Percentiles rank a stretch among this genome's conserved stretches.
Evolutionary conservation across 1,140 invertebrate genomes (phyloP).

Genomic region (Bradysia coprophila): DNA sequence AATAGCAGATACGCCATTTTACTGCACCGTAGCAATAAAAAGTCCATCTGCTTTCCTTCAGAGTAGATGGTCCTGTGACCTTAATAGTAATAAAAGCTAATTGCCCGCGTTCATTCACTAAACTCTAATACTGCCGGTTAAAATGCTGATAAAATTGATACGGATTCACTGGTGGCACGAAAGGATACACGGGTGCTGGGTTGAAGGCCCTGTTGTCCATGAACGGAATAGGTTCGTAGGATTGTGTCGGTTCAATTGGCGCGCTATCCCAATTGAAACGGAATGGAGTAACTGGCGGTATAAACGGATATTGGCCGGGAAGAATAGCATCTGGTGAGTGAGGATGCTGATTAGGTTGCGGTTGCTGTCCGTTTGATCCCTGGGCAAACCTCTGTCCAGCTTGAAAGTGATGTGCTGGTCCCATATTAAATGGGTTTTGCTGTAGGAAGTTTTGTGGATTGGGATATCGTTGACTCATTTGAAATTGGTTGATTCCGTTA

Average conservation of each 20-base stretch:
- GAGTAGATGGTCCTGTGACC: too few relatives aligned
- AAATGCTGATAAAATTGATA: neutral
- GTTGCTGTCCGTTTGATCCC: too few relatives aligned
- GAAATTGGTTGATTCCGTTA: neutral
- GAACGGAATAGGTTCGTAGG: neutral
- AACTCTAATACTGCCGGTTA: too few relatives aligned
- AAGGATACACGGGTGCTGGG: neutral
- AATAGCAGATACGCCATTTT: too few relatives aligned
- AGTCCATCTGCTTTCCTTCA: too few relatives aligned
- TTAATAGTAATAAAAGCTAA: too few relatives aligned
- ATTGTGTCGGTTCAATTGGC: neutral
- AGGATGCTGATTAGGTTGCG: neutral
- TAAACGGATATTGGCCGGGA: neutral
- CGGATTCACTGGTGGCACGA: neutral
- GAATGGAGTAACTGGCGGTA: neutral
- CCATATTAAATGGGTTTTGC: neutral
- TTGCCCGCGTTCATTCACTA: too few relatives aligned
- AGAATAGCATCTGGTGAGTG: neutral
- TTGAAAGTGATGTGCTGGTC: neutral
- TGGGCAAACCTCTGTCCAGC: neutral
- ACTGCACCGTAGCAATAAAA: too few relatives aligned
- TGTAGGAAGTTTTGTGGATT: neutral
- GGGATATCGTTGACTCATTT: neutral
- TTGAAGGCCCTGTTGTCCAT: neutral
- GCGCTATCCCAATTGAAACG: neutral